phyloP scores from a whole-genome alignment of 23 tunicate genomes.

The Pegea sp. region DNA sequence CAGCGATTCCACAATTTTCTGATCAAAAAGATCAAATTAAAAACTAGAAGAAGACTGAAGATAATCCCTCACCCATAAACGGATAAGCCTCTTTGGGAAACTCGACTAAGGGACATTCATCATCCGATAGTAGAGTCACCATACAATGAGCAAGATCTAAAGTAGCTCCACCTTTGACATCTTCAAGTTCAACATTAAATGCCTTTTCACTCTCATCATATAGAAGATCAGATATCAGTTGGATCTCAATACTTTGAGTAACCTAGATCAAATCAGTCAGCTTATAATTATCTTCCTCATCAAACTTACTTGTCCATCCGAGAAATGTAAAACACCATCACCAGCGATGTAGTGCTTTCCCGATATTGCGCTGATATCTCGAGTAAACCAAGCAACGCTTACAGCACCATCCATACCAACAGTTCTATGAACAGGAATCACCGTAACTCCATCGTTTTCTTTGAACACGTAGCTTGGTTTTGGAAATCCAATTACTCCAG shows the following conservation, averaged over 20 bases:
- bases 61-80: constrained; percentile 97
- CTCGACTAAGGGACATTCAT: constrained; percentile 83
- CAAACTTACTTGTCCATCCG: constrained; percentile 66
- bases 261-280: constrained; percentile 12
- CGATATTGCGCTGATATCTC: constrained; percentile 82
- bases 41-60: too few relatives aligned
- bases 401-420: constrained; percentile 96
- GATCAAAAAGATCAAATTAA: too few relatives aligned
- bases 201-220: constrained; percentile 95
- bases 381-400: constrained; percentile 57
- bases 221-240: constrained; percentile 49
- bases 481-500: constrained; percentile 91
- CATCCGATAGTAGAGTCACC: constrained; percentile 91
- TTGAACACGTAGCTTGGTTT: constrained; percentile 98
- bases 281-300: not conserved
- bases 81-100: constrained; percentile 93
- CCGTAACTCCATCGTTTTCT: constrained; percentile 79
- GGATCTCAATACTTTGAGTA: constrained; percentile 51
- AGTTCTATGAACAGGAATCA: constrained; percentile 87
- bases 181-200: constrained; percentile 76
- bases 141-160: constrained; percentile 79
- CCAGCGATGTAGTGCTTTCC: constrained; percentile 73
- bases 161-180: constrained; percentile 86
- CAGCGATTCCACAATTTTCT: constrained; percentile 95
- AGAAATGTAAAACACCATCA: constrained; percentile 44